Base-by-base conservation (phyloP, 2,113 vertebrate species). In the Paedocypris sp. region DNA sequence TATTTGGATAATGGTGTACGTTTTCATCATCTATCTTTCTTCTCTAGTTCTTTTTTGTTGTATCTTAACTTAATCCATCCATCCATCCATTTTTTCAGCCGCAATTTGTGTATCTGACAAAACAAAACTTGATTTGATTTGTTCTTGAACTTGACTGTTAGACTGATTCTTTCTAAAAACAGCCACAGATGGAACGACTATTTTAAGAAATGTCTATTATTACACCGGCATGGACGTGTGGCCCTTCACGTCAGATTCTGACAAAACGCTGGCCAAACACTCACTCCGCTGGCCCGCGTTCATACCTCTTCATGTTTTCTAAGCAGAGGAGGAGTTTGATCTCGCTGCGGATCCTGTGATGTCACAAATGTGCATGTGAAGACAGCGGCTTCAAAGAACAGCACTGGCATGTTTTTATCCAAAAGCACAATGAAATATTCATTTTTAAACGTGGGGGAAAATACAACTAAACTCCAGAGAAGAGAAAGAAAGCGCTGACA, bases 401-500 rank as follows among this genome's bases (percentile, higher is more conserved):
- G 64, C 54, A 29, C 75, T 86, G 84, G 80, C 80, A 81, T 76
- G 73, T 82, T 85, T 69, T 64, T 41, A 28, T 41, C 5, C 2
- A n/a, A 66, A 73, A 76, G 69, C 79, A 78, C 79, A 75, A 80
- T 80, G 76, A 85, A 83, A 83, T 81, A 82, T 85, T 85, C 75
- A 78, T 80, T 80, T 73, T 62, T 73, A 74, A 74, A 78, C 66
- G 67, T 60, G 68, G 75, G 76, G 80, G 73, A 73, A 82, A 81
- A 80, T 80, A 79, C 76, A 80, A 83, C 80, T 79, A 75, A 76
- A 81, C 80, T 73, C 62, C 62, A 73, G 79, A 81, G 78, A 67
- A 65, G 54, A 22, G 72, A 79, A 82, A 79, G 73, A 78, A 78
- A 41, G 72, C 66, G 41, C 56, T 77, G 78, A 77, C 71, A 73